Evolutionary conservation across 2,797 vertebrate species (phyloP).

Genomic region (Platyrinchus mystaceus): DNA sequence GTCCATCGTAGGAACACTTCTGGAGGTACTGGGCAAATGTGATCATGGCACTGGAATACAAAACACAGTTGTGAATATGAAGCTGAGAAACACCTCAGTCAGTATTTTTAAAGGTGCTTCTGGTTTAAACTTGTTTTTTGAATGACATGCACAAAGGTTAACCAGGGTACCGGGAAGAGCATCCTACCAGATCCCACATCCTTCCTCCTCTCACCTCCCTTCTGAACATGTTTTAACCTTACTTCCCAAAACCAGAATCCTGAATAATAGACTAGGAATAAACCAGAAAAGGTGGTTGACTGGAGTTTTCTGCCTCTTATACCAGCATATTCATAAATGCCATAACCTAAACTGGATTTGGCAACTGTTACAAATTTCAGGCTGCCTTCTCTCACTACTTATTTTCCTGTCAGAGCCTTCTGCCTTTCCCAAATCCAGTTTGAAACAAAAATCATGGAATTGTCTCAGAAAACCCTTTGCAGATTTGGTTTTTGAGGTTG

Average conservation of each 20-base stretch:
- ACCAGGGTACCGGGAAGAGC: background rate
- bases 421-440: background rate
- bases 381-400: background rate
- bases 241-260: background rate
- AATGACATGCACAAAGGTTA: background rate
- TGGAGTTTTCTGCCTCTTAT: background rate
- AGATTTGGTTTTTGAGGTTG: background rate
- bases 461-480: background rate
- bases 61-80: background rate
- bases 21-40: constrained; percentile 73
- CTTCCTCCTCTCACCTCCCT: background rate
- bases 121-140: background rate
- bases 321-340: background rate
- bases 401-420: background rate
- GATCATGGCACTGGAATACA: constrained; percentile 63
- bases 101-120: background rate
- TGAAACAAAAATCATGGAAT: background rate
- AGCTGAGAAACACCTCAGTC: background rate
- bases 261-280: background rate
- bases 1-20: constrained; percentile 44
- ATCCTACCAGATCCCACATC: background rate
- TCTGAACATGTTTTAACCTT: background rate
- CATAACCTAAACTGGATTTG: background rate
- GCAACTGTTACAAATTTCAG: background rate
- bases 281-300: background rate